phyloP scores from a whole-genome alignment of 2,113 vertebrate genomes.

The Sisor rabdophorus region DNA sequence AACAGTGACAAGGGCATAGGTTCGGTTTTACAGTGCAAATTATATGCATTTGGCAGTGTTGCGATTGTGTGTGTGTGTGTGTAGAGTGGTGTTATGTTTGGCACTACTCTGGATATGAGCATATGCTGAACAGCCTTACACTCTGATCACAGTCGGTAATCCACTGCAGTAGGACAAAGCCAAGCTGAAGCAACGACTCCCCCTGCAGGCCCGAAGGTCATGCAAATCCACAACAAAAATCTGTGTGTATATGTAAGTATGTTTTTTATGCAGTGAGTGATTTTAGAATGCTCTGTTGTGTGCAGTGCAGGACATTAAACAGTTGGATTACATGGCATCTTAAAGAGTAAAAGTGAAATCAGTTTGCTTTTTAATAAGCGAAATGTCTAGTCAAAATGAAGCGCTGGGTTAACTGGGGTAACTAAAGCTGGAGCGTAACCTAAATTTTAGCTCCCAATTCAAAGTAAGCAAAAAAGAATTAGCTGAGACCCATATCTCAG shows the following conservation, averaged over 20 bases:
- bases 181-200: conserved; percentile 73
- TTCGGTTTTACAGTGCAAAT: conserved; percentile 22
- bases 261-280: neutral
- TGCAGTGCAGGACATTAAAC: neutral
- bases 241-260: neutral
- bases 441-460: too few relatives aligned
- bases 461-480: too few relatives aligned
- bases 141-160: conserved; percentile 66
- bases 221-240: conserved; percentile 17
- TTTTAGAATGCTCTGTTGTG: neutral
- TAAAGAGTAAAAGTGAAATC: neutral
- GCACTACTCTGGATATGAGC: conserved; percentile 9
- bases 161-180: conserved; percentile 51
- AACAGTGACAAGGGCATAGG: neutral
- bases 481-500: too few relatives aligned
- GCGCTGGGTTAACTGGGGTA: too few relatives aligned
- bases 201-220: conserved; percentile 69
- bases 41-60: neutral
- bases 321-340: neutral
- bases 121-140: conserved; percentile 45
- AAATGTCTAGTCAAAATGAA: too few relatives aligned
- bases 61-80: conserved; percentile 15
- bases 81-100: neutral
- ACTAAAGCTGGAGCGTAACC: too few relatives aligned
- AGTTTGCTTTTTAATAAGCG: neutral